Conservation (phyloP, 2,113 vertebrate species). For the Hippopotamus amphibius region DNA sequence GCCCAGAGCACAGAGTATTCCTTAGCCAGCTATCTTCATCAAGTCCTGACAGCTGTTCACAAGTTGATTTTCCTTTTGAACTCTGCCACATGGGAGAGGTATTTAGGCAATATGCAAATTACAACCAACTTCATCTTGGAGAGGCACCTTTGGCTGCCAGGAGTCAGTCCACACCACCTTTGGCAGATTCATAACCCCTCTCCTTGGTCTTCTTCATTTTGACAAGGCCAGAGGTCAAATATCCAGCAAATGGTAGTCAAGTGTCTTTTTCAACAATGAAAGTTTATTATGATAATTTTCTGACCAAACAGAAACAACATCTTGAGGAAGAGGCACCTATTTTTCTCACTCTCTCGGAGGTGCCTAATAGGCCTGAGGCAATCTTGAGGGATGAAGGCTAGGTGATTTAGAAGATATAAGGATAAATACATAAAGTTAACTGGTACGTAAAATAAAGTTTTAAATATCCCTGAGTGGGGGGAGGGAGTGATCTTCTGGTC, state of each 20-base stretch:
- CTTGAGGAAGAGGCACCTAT: background rate
- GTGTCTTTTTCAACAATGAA: conserved; percentile 15
- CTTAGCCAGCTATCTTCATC: background rate
- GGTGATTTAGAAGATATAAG: background rate
- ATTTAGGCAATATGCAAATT: background rate
- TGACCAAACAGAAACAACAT: conserved; percentile 11
- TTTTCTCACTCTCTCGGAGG: background rate
- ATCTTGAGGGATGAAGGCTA: background rate
- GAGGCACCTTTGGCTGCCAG: background rate
- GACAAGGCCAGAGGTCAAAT: background rate
- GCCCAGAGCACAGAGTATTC: background rate
- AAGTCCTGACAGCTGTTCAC: background rate
- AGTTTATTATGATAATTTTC: conserved; percentile 22
- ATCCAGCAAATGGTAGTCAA: conserved; percentile 9
- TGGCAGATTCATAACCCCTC: background rate
- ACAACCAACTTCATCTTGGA: background rate
- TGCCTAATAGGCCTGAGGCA: background rate
- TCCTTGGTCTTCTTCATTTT: conserved; percentile 35
- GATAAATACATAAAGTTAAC: conserved; percentile 69
- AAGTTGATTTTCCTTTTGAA: conserved; percentile 17
- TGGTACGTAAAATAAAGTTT: conserved; percentile 21
- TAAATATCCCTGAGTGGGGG: conserved; percentile 75
- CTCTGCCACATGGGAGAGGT: background rate
- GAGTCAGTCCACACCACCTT: background rate
- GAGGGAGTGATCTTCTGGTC: background rate